Evolutionary conservation across 1,140 invertebrate genomes (phyloP), one percentile per base, ranked within the genome.

Genomic region (Hyles euphorbiae): DNA sequence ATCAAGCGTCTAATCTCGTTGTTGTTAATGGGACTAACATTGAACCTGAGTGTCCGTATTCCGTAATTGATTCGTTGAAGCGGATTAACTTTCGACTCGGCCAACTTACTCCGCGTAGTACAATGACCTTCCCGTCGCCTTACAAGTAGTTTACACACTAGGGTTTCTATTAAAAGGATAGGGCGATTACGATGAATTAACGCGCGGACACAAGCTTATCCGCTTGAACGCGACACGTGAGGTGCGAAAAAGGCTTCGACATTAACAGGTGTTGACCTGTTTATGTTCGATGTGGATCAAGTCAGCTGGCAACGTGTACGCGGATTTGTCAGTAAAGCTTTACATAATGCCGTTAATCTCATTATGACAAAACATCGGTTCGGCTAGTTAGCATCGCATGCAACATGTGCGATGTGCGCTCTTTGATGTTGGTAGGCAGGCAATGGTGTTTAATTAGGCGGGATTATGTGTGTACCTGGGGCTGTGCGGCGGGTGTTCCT

Each of bases 401-500:
- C 36, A 5, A 5, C 8, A 5, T 40, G 36, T 40, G 22, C 22
- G 22, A 22, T 22, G 22, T 22, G 22, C 22, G 22, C 22, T 22
- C 36, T 40, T 40, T 40, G 8, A 40, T 40, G 8, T 40, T 40
- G 22, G 22, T 22, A 22, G 2, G 22, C 22, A 22, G 22, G 22
- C 36, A 5, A 8, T 40, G 8, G 8, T 40, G 36, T 40, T 40
- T 40, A 40, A 40, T 40, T 40, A 40, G 8, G 36, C 8, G 1
- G 4, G 2, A 40, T 48, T 6, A 6, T 6, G 3, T 53, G 12
- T 5, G 50, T 67, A 89, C 88, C 88, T 89, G 45, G 88, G 88
- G 70, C 88, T 90, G 51, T 90, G 89, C 34, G 87, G 87, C 40
- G 87, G 87, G 62, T 90, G 89, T 75, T 90, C 89, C 67, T 90